These are phyloP conservation scores for Trachops cirrhosus DNA, from an alignment of 2,797 vertebrate species.

Conservation along the genomic window DNA sequence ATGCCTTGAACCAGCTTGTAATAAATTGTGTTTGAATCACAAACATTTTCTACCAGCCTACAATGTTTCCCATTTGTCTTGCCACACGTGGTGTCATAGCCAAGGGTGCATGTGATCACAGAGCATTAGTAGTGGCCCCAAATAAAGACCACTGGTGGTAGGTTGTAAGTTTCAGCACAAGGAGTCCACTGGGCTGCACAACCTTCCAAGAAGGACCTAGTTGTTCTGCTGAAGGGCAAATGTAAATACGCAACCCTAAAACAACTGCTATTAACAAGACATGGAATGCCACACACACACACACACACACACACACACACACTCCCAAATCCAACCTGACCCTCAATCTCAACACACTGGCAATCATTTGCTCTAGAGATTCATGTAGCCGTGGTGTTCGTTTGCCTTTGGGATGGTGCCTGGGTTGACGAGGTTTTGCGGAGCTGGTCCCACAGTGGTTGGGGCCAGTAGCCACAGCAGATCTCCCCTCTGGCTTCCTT, in stretches of 20 bases:
- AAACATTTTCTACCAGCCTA: neutral
- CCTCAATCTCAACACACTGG: neutral
- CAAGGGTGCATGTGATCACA: neutral
- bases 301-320: neutral
- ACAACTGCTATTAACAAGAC: neutral
- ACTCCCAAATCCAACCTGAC: neutral
- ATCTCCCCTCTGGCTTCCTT: neutral
- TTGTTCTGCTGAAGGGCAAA: neutral
- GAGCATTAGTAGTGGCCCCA: neutral
- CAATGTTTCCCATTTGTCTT: neutral
- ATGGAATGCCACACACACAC: neutral
- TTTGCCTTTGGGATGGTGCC: neutral
- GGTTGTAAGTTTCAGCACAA: neutral
- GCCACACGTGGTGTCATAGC: neutral
- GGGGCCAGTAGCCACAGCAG: neutral
- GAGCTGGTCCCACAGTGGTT: neutral
- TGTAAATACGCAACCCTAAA: neutral
- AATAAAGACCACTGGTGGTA: neutral
- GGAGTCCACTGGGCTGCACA: neutral
- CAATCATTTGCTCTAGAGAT: neutral
- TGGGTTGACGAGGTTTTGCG: neutral
- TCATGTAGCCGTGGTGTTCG: neutral
- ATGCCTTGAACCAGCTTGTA: neutral
- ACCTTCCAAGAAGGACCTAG: neutral
- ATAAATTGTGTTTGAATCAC: neutral